These are phyloP conservation scores for Menidia menidia DNA, from an alignment of 2,797 vertebrate genomes.

Conservation along the genomic window DNA sequence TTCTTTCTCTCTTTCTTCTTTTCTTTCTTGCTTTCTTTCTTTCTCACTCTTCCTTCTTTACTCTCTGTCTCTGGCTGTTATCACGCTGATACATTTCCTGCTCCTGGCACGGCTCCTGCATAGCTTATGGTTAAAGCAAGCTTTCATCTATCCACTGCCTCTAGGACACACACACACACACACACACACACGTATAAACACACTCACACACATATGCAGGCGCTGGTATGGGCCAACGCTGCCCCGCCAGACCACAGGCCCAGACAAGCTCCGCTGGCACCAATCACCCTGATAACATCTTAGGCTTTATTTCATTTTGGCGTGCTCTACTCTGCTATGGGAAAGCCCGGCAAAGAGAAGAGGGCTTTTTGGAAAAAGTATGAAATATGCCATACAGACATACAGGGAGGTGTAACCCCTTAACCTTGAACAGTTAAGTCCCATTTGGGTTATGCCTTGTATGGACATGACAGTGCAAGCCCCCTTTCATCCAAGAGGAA, in stretches of 20 bases:
- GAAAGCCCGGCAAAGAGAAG: slow-evolving; percentile 67
- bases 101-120: slow-evolving; percentile 83
- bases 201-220: slow-evolving; percentile 49
- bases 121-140: slow-evolving; percentile 86
- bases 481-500: slow-evolving; percentile 41
- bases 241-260: slow-evolving; percentile 80
- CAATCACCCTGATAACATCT: slow-evolving; percentile 83
- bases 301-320: slow-evolving; percentile 82
- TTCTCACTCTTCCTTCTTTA: slow-evolving; percentile 47
- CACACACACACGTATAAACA: slow-evolving; percentile 30
- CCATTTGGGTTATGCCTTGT: slow-evolving; percentile 64
- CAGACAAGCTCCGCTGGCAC: slow-evolving; percentile 84
- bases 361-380: slow-evolving; percentile 65
- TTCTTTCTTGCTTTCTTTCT: slow-evolving; percentile 47
- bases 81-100: slow-evolving; percentile 84
- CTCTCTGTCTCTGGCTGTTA: slow-evolving; percentile 78
- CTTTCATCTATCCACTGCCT: slow-evolving; percentile 85
- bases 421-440: slow-evolving; percentile 67
- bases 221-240: slow-evolving; percentile 73
- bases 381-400: slow-evolving; percentile 60
- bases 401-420: slow-evolving; percentile 44
- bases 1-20: slow-evolving; percentile 37
- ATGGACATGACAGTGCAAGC: slow-evolving; percentile 73
- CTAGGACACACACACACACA: slow-evolving; percentile 79
- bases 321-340: slow-evolving; percentile 63